Conservation (phyloP, 2,888 invertebrate genomes). For the Lasioglossum pauxillum region DNA sequence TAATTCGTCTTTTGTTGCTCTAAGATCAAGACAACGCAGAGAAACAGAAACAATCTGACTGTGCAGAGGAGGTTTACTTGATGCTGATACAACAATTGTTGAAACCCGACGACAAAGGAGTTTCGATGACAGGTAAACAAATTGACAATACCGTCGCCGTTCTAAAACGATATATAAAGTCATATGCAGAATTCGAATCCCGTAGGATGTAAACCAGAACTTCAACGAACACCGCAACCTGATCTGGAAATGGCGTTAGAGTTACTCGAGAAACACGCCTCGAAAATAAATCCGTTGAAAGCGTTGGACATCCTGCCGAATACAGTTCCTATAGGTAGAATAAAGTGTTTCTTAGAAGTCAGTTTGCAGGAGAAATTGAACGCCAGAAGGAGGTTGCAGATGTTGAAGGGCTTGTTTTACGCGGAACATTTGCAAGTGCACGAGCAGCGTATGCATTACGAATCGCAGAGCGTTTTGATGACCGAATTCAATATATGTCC, state of each 20-base stretch:
- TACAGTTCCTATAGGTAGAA: slow-evolving; percentile 90
- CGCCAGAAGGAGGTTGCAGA: slow-evolving; percentile 90
- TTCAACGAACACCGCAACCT: slow-evolving; percentile 87
- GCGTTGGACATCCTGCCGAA: slow-evolving; percentile 93
- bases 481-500: slow-evolving; percentile 95
- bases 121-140: slow-evolving; percentile 74
- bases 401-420: slow-evolving; percentile 93
- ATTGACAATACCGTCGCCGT: not conserved
- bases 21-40: slow-evolving; percentile 74
- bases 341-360: slow-evolving; percentile 92
- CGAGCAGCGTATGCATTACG: slow-evolving; percentile 91
- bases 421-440: slow-evolving; percentile 95
- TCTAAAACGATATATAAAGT: not conserved
- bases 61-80: slow-evolving; percentile 86
- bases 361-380: slow-evolving; percentile 91
- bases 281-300: slow-evolving; percentile 93
- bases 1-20: slow-evolving; percentile 18
- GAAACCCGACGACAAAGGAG: slow-evolving; percentile 81
- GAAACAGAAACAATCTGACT: slow-evolving; percentile 75
- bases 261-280: slow-evolving; percentile 93
- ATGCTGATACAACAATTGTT: slow-evolving; percentile 86
- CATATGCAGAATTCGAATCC: not conserved
- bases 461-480: slow-evolving; percentile 93
- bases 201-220: slow-evolving; percentile 77
- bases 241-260: slow-evolving; percentile 92